A percentile compares a stretch with the other conserved stretches of the same genome.
These are phyloP conservation scores for Troides oblongomaculatus DNA, from an alignment of 2,888 invertebrate species.

Conservation along the genomic window DNA sequence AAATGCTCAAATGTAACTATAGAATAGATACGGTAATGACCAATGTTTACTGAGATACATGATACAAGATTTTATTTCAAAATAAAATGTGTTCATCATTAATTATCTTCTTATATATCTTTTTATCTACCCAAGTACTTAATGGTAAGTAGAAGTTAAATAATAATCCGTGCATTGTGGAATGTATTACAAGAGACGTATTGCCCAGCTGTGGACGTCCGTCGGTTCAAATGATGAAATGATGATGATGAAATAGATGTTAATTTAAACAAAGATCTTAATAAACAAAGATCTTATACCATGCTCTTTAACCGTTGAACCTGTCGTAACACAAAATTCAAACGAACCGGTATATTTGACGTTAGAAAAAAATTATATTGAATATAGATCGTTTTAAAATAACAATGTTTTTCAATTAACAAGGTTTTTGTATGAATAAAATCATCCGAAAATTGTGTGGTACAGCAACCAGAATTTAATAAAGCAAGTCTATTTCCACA, in stretches of 20 bases:
- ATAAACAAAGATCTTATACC: too few relatives aligned
- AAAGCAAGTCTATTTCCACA: constrained; percentile 68
- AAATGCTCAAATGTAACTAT: constrained; percentile 6
- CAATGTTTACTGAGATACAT: not conserved
- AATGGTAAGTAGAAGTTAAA: not conserved
- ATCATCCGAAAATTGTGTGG: constrained; percentile 39
- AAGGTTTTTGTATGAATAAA: constrained; percentile 29
- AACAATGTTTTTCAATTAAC: constrained; percentile 27
- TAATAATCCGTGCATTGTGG: too few relatives aligned
- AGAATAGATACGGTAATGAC: not conserved
- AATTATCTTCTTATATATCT: not conserved
- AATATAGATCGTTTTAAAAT: constrained; percentile 18
- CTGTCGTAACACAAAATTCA: constrained; percentile 1
- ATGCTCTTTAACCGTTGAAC: not conserved
- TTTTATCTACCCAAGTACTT: not conserved
- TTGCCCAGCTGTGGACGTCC: too few relatives aligned
- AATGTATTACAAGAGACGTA: too few relatives aligned
- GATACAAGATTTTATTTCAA: not conserved
- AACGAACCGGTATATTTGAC: not conserved
- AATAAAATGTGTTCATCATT: not conserved
- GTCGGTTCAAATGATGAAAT: too few relatives aligned
- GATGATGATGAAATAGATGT: too few relatives aligned
- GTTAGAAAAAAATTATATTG: constrained; percentile 4
- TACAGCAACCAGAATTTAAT: constrained; percentile 57
- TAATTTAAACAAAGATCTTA: too few relatives aligned